A percentile compares a stretch with the other conserved stretches of the same genome.
phyloP scores from a whole-genome alignment of 2,797 vertebrate species.

The Acridotheres tristis region DNA sequence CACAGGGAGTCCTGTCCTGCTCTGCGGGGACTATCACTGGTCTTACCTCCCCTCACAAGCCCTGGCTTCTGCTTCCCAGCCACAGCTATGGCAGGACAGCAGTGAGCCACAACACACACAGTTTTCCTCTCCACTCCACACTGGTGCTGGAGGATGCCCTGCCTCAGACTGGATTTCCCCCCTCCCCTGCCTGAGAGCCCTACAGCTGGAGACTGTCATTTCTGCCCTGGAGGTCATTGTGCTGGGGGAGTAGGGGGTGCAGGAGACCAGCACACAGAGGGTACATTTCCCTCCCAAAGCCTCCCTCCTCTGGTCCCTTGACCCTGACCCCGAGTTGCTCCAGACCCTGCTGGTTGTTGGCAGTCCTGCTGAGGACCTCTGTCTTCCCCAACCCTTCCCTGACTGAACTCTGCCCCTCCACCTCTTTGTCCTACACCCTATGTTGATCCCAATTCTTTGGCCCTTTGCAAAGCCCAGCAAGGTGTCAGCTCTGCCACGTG shows the following conservation, averaged over 20 bases:
- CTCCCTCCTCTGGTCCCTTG: neutral
- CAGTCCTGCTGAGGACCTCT: neutral
- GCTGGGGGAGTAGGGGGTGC: neutral
- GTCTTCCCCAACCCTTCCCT: neutral
- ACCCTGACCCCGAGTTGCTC: fast-evolving
- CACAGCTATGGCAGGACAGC: neutral
- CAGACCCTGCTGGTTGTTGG: neutral
- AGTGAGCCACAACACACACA: fast-evolving
- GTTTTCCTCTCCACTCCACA: neutral
- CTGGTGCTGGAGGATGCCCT: neutral
- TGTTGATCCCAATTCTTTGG: neutral
- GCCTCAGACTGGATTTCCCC: neutral
- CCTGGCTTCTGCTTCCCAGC: neutral
- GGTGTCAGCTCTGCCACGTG: neutral
- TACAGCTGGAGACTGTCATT: neutral
- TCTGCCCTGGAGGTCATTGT: neutral
- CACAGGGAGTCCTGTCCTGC: neutral
- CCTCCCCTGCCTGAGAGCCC: neutral
- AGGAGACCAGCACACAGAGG: neutral
- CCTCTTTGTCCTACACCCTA: neutral
- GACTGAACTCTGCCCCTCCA: neutral
- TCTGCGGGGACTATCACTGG: neutral
- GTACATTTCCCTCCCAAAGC: neutral
- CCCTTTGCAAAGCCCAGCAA: neutral
- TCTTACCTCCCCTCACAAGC: neutral